Evolutionary conservation across 2,888 invertebrate species (phyloP).

Genomic region (Phanerotoma sp.): DNA sequence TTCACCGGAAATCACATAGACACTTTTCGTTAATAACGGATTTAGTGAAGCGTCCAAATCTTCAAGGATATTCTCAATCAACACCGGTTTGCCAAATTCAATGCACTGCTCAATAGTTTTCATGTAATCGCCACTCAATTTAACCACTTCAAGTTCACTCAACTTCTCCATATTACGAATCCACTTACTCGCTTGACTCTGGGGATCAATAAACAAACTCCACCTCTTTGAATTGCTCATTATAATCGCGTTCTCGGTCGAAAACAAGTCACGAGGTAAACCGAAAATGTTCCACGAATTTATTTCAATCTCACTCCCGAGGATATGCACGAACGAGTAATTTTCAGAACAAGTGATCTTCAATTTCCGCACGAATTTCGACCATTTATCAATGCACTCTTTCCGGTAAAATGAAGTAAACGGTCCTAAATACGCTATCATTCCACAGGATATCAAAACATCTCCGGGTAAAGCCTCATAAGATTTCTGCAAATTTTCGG

Average conservation of each 20-base stretch:
- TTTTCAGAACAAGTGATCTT: constrained; percentile 76
- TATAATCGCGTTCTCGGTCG: constrained; percentile 83
- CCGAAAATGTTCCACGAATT: constrained; percentile 84
- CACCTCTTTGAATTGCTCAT: constrained; percentile 75
- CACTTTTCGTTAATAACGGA: constrained; percentile 73
- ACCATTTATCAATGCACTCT: constrained; percentile 71
- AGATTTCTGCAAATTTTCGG: constrained; percentile 70
- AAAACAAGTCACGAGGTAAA: constrained; percentile 78
- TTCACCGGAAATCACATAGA: constrained; percentile 72
- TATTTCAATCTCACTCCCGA: constrained; percentile 85
- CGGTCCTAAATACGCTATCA: constrained; percentile 87
- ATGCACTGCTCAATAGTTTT: constrained; percentile 73
- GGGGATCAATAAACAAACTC: constrained; percentile 83
- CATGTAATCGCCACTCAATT: constrained; percentile 77
- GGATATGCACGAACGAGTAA: constrained; percentile 71
- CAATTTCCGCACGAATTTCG: constrained; percentile 65
- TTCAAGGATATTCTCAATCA: constrained; percentile 77
- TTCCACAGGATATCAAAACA: constrained; percentile 82
- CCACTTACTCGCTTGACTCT: constrained; percentile 85
- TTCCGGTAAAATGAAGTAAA: constrained; percentile 72
- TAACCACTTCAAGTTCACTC: constrained; percentile 70
- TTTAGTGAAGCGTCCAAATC: constrained; percentile 77
- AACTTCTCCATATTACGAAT: constrained; percentile 79
- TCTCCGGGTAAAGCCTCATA: constrained; percentile 87
- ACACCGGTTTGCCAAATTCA: constrained; percentile 73